phyloP scores from a whole-genome alignment of 2,888 invertebrate species.

The Synergus laeviventris region DNA sequence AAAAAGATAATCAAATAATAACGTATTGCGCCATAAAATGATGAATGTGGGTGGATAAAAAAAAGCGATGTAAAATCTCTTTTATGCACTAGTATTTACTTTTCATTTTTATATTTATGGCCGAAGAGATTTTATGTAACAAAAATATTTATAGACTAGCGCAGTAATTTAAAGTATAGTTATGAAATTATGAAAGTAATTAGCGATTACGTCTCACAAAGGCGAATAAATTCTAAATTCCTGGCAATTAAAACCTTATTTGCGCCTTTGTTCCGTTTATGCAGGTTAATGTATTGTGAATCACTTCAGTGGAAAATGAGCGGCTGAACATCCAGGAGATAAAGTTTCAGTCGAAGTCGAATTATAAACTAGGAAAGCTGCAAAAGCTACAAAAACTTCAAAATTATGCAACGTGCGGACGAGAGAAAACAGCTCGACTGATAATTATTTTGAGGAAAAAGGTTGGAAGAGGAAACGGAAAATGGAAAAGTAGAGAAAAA shows the following conservation, averaged over 20 bases:
- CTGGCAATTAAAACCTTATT: background rate
- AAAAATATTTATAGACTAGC: background rate
- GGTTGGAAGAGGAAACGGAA: background rate
- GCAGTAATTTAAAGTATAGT: background rate
- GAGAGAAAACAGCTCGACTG: background rate
- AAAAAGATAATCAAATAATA: background rate
- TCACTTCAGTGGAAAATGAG: background rate
- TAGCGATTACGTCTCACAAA: background rate
- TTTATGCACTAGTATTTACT: background rate
- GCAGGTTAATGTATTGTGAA: background rate
- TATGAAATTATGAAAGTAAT: background rate
- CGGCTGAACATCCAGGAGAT: background rate
- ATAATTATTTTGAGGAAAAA: slow-evolving; percentile 19
- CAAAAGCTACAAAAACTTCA: background rate
- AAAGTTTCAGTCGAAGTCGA: background rate
- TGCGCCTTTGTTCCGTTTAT: background rate
- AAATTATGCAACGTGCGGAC: background rate
- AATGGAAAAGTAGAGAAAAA: slow-evolving; percentile 23
- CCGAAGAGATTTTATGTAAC: background rate
- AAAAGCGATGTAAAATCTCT: background rate
- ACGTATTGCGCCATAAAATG: background rate
- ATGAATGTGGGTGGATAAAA: background rate
- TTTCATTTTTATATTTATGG: background rate
- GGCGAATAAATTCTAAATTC: background rate
- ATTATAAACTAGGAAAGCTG: background rate